These are phyloP conservation scores for Ecliptopera silaceata DNA, from an alignment of 2,888 invertebrate species.

Conservation along the genomic window DNA sequence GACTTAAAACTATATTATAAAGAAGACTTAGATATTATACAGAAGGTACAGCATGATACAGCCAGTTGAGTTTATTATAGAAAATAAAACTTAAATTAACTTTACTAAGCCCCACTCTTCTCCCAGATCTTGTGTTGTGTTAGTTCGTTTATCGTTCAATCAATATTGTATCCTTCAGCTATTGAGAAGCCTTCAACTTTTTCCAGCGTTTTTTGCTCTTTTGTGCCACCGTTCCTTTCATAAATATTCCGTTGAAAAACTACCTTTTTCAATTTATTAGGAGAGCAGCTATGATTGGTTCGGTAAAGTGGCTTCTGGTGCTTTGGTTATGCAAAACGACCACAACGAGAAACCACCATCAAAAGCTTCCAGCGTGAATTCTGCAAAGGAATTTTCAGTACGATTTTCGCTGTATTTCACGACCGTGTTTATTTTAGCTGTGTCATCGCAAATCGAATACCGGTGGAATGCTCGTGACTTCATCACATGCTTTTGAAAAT, in stretches of 20 bases:
- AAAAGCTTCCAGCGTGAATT: conserved; percentile 33
- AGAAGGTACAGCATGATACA: too few relatives aligned
- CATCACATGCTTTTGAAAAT: neutral
- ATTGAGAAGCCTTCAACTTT: neutral
- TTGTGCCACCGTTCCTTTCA: neutral
- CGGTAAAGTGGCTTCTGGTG: conserved; percentile 21
- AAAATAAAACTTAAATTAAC: too few relatives aligned
- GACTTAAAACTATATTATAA: too few relatives aligned
- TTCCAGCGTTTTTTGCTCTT: neutral
- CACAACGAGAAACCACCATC: conserved; percentile 36
- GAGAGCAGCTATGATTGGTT: conserved; percentile 9
- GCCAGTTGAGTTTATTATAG: too few relatives aligned
- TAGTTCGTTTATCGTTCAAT: neutral
- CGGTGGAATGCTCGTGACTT: neutral
- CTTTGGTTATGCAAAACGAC: conserved; percentile 35
- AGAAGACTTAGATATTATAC: too few relatives aligned
- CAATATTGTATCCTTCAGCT: neutral
- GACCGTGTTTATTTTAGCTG: conserved; percentile 25
- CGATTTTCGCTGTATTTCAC: conserved; percentile 31
- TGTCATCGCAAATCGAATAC: conserved; percentile 5
- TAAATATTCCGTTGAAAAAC: neutral
- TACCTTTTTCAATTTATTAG: conserved; percentile 7
- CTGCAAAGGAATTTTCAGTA: conserved; percentile 32
- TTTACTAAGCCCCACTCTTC: too few relatives aligned
- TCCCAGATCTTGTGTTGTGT: too few relatives aligned